Base-by-base conservation (phyloP, 2,113 vertebrate genomes). In the Mola mola region DNA sequence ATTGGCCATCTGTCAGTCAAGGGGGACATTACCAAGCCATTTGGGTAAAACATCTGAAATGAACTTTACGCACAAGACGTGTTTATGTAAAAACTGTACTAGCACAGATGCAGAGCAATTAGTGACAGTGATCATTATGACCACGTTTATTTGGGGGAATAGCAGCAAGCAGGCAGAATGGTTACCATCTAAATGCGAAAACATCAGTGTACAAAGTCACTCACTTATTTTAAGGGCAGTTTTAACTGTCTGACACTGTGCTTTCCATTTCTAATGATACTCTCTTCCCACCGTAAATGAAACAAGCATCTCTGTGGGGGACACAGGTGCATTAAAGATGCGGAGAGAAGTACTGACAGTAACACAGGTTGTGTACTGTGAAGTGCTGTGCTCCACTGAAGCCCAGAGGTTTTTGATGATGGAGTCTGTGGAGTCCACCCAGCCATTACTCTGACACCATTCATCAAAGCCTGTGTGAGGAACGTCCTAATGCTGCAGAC, bases 401-500 rank as follows among this genome's bases (percentile, higher is more conserved):
- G 47, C 59, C 63, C 33, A n/a, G 61, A 43, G 61, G 20, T 58
- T 75, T 72, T 38, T 66, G 77, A 53, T 84, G 81, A 75, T 83
- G 74, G 73, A 80, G 58, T 63, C 75, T 67, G 56, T 64, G 59
- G 57, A 60, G 69, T 68, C 58, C 34, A 55, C 57, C 53, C 3
- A 38, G 73, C 51, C 21, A 9, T 67, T 74, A 77, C 66, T 29
- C 64, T 78, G 79, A 84, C 83, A 66, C 63, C 25, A 6, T 62
- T 61, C 67, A 62, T 79, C 71, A 82, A 64, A 69, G 55, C 33
- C 55, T 56, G 63, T 60, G 50, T 83, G 73, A 88, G 80, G 84
- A 84, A 85, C 78, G 73, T 70, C 22, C 56, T 76, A 74, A 85
- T 69, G 72, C 79, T 72, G 69, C 69, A 73, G 75, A 82, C 73